Evolutionary conservation across 1,140 invertebrate genomes (phyloP).

Genomic region (Stratiolaelaps scimitus): DNA sequence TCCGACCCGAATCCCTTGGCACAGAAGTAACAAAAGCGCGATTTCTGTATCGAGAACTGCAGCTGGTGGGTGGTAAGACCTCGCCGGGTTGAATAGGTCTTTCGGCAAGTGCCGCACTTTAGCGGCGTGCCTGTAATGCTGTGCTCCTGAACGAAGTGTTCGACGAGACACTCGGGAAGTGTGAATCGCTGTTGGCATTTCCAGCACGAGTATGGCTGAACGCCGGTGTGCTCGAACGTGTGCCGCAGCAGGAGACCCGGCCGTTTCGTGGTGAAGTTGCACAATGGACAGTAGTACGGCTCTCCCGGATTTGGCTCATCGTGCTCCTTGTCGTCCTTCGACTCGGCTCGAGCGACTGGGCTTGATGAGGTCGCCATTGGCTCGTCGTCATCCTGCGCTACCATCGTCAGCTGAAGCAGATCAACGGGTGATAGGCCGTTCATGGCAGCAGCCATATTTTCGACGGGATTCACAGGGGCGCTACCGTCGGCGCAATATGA

Average conservation of each 20-base stretch:
- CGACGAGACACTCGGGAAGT: not conserved
- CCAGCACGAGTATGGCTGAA: slow-evolving; percentile 25
- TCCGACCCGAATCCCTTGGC: slow-evolving; percentile 27
- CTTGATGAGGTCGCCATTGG: not conserved
- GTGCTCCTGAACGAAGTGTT: slow-evolving; percentile 8
- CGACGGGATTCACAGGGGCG: no score
- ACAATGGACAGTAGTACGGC: slow-evolving; percentile 17
- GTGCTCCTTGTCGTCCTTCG: not conserved
- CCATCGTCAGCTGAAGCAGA: slow-evolving; percentile 24
- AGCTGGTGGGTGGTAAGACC: slow-evolving; percentile 9
- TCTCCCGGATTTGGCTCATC: not conserved
- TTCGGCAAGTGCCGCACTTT: slow-evolving; percentile 14
- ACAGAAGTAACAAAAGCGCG: slow-evolving; percentile 24
- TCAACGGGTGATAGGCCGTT: slow-evolving; percentile 17
- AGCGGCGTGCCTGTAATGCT: slow-evolving; percentile 5
- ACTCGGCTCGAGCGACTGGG: no score
- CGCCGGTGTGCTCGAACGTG: slow-evolving; percentile 27
- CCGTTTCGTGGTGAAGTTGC: slow-evolving; percentile 3
- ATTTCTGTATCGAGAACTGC: slow-evolving; percentile 19
- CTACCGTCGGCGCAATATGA: no score
- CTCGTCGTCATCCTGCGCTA: slow-evolving; percentile 20
- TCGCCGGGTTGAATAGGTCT: slow-evolving; percentile 3
- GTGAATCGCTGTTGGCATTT: slow-evolving; percentile 23
- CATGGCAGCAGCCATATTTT: not conserved
- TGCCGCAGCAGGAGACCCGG: slow-evolving; percentile 22